Percentiles rank a stretch among this genome's conserved stretches.
phyloP scores from a whole-genome alignment of 2,888 invertebrate genomes.

The Glaucopsyche alexis region DNA sequence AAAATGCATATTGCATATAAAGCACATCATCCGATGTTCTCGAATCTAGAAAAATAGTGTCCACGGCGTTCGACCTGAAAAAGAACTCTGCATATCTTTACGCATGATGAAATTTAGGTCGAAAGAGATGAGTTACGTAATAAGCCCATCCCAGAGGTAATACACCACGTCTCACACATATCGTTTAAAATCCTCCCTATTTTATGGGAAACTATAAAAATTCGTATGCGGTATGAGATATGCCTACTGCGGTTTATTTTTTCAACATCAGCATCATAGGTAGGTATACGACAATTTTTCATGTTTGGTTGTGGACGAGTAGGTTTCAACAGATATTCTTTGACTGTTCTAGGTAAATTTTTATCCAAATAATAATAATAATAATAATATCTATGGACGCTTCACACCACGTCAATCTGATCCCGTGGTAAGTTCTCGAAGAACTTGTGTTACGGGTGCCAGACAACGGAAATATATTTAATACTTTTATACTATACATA shows the following conservation, averaged over 20 bases:
- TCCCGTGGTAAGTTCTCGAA: too few relatives aligned
- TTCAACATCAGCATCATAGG: too few relatives aligned
- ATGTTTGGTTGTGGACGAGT: too few relatives aligned
- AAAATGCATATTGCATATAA: constrained; percentile 4
- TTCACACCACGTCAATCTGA: too few relatives aligned
- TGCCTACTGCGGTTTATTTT: neutral
- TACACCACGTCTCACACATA: constrained; percentile 16
- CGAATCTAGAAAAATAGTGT: constrained; percentile 2
- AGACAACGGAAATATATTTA: too few relatives aligned
- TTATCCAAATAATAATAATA: too few relatives aligned
- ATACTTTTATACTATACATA: too few relatives aligned
- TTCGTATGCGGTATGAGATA: neutral
- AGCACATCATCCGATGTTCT: neutral
- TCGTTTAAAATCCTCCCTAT: constrained; percentile 8
- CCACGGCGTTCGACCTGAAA: constrained; percentile 20
- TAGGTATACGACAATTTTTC: too few relatives aligned
- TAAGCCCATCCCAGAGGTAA: constrained; percentile 3
- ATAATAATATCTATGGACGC: too few relatives aligned
- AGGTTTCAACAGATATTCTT: too few relatives aligned
- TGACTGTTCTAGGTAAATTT: too few relatives aligned
- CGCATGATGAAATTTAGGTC: constrained; percentile 32
- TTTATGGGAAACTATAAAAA: constrained; percentile 26
- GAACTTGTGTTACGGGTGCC: too few relatives aligned
- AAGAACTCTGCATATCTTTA: constrained; percentile 31
- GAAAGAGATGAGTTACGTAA: constrained; percentile 28